These are phyloP conservation scores for Halcyon senegalensis DNA, from an alignment of 2,113 vertebrate genomes.

Conservation along the genomic window DNA sequence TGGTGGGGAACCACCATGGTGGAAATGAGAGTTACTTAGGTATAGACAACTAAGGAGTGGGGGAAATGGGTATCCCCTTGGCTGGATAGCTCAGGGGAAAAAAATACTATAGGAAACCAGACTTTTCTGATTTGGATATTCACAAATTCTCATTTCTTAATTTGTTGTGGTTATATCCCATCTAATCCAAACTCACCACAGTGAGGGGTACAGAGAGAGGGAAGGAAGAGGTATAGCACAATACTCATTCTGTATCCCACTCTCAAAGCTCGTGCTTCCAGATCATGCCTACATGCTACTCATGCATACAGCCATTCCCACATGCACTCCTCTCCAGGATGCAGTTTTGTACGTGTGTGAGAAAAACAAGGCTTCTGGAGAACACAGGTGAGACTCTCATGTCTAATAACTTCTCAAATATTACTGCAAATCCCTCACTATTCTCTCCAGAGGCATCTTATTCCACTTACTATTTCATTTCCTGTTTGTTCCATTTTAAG, in stretches of 20 bases:
- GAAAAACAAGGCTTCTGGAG: slow-evolving; percentile 25
- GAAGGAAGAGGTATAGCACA: background rate
- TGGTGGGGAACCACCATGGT: background rate
- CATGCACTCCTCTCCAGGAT: background rate
- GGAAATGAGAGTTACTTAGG: background rate
- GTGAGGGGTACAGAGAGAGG: background rate
- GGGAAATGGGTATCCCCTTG: background rate
- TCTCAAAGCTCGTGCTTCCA: background rate
- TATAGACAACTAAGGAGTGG: background rate
- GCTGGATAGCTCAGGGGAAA: background rate
- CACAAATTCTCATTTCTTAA: background rate
- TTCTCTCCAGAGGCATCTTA: slow-evolving; percentile 25
- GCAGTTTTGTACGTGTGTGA: background rate
- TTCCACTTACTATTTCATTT: slow-evolving; percentile 37
- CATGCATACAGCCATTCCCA: background rate
- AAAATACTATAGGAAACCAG: background rate
- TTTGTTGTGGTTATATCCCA: background rate
- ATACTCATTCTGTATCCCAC: background rate
- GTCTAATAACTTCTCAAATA: slow-evolving; percentile 41
- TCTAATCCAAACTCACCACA: background rate
- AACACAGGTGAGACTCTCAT: slow-evolving; percentile 24
- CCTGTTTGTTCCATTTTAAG: slow-evolving; percentile 17
- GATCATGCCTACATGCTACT: background rate
- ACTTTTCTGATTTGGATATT: background rate
- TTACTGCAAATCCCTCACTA: background rate